phyloP scores from a whole-genome alignment of 2,888 invertebrate genomes.

The Spilosoma lubricipeda region DNA sequence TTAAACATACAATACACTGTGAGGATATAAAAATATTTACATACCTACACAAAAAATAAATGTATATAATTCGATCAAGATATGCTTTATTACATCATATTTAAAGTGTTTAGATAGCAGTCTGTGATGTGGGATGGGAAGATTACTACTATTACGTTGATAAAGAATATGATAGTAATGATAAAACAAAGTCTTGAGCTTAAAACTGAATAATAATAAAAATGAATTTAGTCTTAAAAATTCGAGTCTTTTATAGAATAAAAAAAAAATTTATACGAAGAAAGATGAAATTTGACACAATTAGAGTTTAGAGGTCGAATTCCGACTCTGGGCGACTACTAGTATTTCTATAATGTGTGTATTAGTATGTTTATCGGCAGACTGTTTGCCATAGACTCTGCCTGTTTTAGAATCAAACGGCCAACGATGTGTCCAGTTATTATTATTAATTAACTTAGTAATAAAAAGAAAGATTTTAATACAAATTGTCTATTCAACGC shows the following conservation, averaged over 20 bases:
- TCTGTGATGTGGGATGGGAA: background rate
- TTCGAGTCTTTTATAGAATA: no score
- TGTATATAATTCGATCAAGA: background rate
- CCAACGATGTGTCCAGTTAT: no score
- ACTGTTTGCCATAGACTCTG: no score
- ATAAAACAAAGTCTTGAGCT: background rate
- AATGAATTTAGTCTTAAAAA: background rate
- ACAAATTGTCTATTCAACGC: conserved; percentile 49
- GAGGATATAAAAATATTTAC: background rate
- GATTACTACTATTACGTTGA: background rate
- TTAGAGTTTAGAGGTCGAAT: no score
- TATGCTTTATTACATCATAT: background rate
- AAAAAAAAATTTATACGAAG: no score
- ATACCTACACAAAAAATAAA: background rate
- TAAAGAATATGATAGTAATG: background rate
- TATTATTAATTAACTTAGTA: background rate
- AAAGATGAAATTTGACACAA: no score
- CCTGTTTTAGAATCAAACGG: no score
- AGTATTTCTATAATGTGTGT: no score
- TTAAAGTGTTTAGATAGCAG: background rate
- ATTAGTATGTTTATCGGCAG: no score
- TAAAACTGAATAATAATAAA: background rate
- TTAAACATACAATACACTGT: background rate
- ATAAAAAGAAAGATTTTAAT: background rate
- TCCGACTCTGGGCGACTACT: no score